These are phyloP conservation scores for Lumbricus terrestris DNA, from an alignment of 2,888 invertebrate species.

Conservation along the genomic window DNA sequence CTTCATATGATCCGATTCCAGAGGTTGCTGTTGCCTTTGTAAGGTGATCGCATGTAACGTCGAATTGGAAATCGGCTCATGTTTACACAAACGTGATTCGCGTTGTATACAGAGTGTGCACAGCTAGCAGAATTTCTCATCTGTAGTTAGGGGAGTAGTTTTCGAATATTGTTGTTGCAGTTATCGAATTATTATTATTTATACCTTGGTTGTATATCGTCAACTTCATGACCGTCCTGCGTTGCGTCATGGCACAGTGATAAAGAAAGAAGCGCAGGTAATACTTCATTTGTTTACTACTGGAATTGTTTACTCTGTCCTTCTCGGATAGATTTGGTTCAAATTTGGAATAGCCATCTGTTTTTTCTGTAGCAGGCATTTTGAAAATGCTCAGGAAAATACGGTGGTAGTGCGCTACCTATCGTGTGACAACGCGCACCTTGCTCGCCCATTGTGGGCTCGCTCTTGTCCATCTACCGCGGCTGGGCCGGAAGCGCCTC, in stretches of 20 bases:
- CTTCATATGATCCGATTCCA: not conserved
- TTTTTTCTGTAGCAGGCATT: not conserved
- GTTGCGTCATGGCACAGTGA: not conserved
- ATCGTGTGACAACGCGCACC: not conserved
- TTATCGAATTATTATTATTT: not conserved
- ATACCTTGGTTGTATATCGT: not conserved
- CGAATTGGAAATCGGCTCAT: not conserved
- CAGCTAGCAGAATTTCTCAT: not conserved
- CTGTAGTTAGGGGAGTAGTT: not conserved
- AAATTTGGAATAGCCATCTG: not conserved
- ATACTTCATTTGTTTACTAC: not conserved
- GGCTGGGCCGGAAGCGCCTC: too few species aligned
- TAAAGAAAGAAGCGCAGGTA: not conserved
- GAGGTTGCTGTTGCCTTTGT: not conserved
- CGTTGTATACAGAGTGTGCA: conserved; percentile 3
- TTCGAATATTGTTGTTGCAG: not conserved
- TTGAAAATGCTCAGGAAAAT: not conserved
- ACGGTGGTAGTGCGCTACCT: not conserved
- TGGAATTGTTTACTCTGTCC: not conserved
- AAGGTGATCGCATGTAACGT: not conserved
- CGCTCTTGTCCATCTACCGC: not conserved
- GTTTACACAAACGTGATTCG: not conserved
- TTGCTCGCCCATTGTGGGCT: not conserved
- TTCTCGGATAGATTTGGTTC: not conserved
- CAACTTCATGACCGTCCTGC: not conserved